phyloP scores from a whole-genome alignment of 1,140 invertebrate genomes.

The Philotrypesis tridentata region DNA sequence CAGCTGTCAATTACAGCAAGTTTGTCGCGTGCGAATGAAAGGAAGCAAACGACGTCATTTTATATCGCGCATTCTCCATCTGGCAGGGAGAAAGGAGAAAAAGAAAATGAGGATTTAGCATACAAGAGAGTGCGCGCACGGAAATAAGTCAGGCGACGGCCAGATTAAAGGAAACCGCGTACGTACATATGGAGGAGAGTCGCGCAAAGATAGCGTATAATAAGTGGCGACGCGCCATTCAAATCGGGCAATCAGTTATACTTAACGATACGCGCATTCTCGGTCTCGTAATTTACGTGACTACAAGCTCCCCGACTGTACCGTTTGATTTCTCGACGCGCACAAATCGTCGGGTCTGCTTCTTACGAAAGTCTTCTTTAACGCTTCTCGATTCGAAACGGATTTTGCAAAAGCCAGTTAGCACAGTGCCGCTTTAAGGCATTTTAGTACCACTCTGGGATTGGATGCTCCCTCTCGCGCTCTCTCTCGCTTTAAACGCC shows the following conservation, averaged over 20 bases:
- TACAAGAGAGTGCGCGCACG: not conserved
- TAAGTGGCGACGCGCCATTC: constrained; percentile 10
- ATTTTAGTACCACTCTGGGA: not conserved
- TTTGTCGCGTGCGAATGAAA: constrained; percentile 22
- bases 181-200: not conserved
- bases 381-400: not conserved
- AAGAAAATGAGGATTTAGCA: constrained; percentile 16
- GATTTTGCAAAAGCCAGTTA: not conserved
- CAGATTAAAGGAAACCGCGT: constrained; percentile 43
- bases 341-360: not conserved
- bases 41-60: constrained; percentile 3
- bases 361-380: not conserved
- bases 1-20: constrained; percentile 33
- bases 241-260: constrained; percentile 46
- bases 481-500: not conserved
- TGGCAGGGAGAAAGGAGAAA: not conserved
- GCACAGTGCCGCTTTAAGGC: not conserved
- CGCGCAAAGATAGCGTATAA: constrained; percentile 16
- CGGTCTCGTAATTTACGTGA: constrained; percentile 40
- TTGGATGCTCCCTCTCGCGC: not conserved
- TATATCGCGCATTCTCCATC: not conserved
- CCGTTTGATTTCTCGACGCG: constrained; percentile 37
- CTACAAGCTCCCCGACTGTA: not conserved
- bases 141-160: constrained; percentile 7
- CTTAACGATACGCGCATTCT: constrained; percentile 45